These are phyloP conservation scores for Spodoptera exigua DNA, from an alignment of 2,888 invertebrate genomes.

Conservation along the genomic window DNA sequence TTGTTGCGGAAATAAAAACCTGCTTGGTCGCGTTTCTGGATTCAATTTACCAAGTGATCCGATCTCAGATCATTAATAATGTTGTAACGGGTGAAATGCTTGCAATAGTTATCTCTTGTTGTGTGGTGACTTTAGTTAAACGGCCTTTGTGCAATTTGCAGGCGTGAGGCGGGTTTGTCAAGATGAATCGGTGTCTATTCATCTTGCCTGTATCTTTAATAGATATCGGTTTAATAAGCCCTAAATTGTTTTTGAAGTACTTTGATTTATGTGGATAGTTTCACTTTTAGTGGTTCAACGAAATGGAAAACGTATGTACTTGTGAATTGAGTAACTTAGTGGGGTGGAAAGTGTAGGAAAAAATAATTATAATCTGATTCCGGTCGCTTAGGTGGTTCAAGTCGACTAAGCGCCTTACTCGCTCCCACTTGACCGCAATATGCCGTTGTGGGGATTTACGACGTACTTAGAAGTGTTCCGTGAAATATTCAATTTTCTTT, in stretches of 20 bases:
- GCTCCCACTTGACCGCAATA: slow-evolving; percentile 78
- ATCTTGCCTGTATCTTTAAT: slow-evolving; percentile 35
- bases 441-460: slow-evolving; percentile 54
- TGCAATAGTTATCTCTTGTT: slow-evolving; percentile 48
- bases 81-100: slow-evolving; percentile 50
- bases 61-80: slow-evolving; percentile 58
- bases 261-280: slow-evolving; percentile 18
- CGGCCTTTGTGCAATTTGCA: slow-evolving; percentile 44
- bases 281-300: slow-evolving; percentile 33
- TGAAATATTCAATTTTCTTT: slow-evolving; percentile 22
- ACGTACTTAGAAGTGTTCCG: slow-evolving; percentile 43
- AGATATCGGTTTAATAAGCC: slow-evolving; percentile 18
- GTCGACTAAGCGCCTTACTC: slow-evolving; percentile 76
- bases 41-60: slow-evolving; percentile 54
- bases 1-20: slow-evolving; percentile 45
- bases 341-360: slow-evolving; percentile 62
- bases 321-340: slow-evolving; percentile 55
- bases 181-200: slow-evolving; percentile 50
- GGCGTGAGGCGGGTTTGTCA: slow-evolving; percentile 46
- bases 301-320: slow-evolving; percentile 1
- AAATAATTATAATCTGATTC: slow-evolving; percentile 75
- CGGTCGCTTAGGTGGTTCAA: slow-evolving; percentile 68
- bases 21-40: slow-evolving; percentile 37
- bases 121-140: slow-evolving; percentile 46
- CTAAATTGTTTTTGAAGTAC: not conserved